Percentiles rank a stretch among this genome's conserved stretches.
Evolutionary conservation across 2,797 vertebrate species (phyloP).

Genomic region (Ctenopoma multispine): DNA sequence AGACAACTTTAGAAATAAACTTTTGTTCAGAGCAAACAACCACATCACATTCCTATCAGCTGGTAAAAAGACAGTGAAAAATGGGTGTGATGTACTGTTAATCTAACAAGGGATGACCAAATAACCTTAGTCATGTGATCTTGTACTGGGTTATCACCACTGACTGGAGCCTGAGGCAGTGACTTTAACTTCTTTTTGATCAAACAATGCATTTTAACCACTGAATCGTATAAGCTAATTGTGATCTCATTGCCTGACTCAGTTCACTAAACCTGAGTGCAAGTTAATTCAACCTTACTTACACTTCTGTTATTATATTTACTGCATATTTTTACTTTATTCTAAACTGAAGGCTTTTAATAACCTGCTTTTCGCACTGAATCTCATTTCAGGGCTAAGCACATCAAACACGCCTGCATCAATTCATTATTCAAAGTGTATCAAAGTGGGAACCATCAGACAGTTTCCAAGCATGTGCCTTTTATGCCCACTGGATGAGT

Average conservation of each 20-base stretch:
- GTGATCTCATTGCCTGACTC: neutral
- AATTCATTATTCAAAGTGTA: slow-evolving; percentile 26
- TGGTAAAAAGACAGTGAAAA: slow-evolving; percentile 7
- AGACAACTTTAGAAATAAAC: neutral
- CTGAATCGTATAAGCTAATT: neutral
- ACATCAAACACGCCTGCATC: slow-evolving; percentile 6
- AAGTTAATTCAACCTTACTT: neutral
- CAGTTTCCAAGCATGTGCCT: slow-evolving; percentile 43
- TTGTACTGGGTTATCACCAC: neutral
- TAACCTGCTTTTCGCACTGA: neutral
- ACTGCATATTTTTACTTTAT: neutral
- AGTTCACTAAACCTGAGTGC: neutral
- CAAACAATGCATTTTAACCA: neutral
- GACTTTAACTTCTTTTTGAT: neutral
- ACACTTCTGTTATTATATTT: fast-evolving
- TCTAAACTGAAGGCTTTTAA: neutral
- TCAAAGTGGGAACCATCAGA: slow-evolving; percentile 35
- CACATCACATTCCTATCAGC: slow-evolving; percentile 36
- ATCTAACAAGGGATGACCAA: neutral
- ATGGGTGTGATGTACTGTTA: neutral
- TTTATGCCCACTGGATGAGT: slow-evolving; percentile 51
- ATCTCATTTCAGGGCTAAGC: neutral
- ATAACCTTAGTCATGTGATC: neutral
- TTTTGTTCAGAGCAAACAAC: slow-evolving; percentile 3
- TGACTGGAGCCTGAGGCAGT: neutral